These are phyloP conservation scores for Mastacembelus armatus DNA, from an alignment of 2,797 vertebrate genomes.

Conservation along the genomic window DNA sequence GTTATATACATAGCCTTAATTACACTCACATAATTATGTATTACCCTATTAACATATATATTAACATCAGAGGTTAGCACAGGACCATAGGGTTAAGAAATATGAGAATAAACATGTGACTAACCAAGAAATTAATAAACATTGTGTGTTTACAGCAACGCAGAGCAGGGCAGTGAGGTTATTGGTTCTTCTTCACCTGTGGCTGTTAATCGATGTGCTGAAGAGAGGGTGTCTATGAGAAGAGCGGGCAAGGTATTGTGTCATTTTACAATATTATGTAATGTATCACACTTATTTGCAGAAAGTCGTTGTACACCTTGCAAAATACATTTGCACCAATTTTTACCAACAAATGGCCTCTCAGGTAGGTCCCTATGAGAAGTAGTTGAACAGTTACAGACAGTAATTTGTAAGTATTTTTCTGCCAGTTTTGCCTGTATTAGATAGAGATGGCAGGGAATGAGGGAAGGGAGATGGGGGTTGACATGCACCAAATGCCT, in stretches of 20 bases:
- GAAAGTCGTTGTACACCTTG: too few relatives aligned
- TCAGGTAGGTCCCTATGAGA: too few relatives aligned
- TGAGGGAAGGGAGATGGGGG: not conserved
- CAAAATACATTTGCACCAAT: too few relatives aligned
- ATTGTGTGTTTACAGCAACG: constrained; percentile 48
- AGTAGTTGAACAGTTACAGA: too few relatives aligned
- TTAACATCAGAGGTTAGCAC: too few relatives aligned
- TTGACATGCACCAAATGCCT: not conserved
- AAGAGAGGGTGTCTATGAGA: constrained; percentile 77
- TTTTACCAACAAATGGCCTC: too few relatives aligned
- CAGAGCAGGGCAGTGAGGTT: constrained; percentile 50
- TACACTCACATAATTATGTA: too few relatives aligned
- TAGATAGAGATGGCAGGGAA: too few relatives aligned
- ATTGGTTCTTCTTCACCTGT: constrained; percentile 59
- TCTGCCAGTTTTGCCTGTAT: too few relatives aligned
- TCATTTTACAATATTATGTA: not conserved
- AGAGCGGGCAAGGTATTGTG: constrained; percentile 76
- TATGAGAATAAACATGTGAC: not conserved
- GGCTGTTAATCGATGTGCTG: constrained; percentile 68
- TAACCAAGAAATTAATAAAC: not conserved
- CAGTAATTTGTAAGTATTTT: too few relatives aligned
- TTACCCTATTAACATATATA: too few relatives aligned
- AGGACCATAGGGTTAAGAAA: not conserved
- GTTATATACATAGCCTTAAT: not conserved
- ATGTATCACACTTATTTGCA: not conserved